A percentile compares a stretch with the other conserved stretches of the same genome.
Conservation (phyloP, 2,888 invertebrate genomes). For the Venustoraphidia nigricollis region DNA sequence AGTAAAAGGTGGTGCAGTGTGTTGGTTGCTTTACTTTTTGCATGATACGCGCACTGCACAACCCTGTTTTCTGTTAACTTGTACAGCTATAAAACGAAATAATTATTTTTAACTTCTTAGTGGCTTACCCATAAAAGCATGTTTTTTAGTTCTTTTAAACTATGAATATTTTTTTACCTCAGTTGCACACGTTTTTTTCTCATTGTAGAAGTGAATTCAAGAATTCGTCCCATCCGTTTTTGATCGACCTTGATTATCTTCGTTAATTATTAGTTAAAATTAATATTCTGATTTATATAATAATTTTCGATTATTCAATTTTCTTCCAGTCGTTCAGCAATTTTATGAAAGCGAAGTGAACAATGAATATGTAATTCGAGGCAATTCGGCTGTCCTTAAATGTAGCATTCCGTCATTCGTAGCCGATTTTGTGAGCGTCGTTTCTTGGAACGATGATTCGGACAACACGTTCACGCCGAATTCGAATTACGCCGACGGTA, state of each 20-base stretch:
- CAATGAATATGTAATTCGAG: constrained; percentile 72
- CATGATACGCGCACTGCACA: too few relatives aligned
- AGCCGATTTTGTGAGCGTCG: constrained; percentile 78
- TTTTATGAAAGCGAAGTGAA: constrained; percentile 75
- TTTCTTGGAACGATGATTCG: constrained; percentile 43
- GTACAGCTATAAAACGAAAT: too few relatives aligned
- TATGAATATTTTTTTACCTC: too few relatives aligned
- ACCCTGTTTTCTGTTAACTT: too few relatives aligned
- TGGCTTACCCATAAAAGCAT: too few relatives aligned
- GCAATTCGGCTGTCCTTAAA: constrained; percentile 74
- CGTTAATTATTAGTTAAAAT: neutral
- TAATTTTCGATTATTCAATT: neutral
- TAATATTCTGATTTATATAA: neutral
- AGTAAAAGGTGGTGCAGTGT: too few relatives aligned
- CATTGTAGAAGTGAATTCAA: too few relatives aligned
- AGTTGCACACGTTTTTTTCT: too few relatives aligned
- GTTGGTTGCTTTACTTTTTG: too few relatives aligned
- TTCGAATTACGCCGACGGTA: constrained; percentile 31
- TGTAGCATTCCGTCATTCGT: constrained; percentile 84
- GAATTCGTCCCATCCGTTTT: too few relatives aligned
- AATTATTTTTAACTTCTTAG: too few relatives aligned
- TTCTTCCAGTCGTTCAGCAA: constrained; percentile 67
- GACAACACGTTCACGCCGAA: constrained; percentile 47
- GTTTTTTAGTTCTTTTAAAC: too few relatives aligned
- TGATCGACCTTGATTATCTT: neutral